A percentile compares a stretch with the other conserved stretches of the same genome.
Conservation (phyloP, 2,113 vertebrate species). For the Aspidoscelis tigris region DNA sequence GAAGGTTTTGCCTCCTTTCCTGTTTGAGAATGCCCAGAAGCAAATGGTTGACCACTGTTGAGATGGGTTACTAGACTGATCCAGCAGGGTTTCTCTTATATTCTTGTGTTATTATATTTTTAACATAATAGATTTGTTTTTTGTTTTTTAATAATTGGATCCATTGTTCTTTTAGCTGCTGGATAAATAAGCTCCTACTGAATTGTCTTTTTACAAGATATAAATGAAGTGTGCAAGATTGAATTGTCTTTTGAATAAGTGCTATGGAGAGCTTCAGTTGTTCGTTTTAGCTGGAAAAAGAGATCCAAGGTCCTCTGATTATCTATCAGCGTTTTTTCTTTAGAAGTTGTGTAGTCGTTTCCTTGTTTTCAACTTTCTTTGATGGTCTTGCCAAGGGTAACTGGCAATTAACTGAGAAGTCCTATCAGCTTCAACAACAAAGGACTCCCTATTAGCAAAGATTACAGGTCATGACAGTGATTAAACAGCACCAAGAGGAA, state of each 20-base stretch:
- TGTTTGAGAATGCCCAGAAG: too few species aligned
- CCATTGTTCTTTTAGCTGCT: background rate
- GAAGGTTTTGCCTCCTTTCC: too few species aligned
- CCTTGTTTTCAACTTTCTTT: conserved; percentile 14
- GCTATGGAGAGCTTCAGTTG: background rate
- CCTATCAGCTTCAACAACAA: conserved; percentile 22
- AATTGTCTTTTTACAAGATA: background rate
- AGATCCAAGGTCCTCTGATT: conserved; percentile 9
- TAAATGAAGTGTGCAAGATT: background rate
- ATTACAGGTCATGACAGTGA: conserved; percentile 10
- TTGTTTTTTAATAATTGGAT: background rate
- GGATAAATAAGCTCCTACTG: too few species aligned
- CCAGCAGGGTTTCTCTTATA: too few species aligned
- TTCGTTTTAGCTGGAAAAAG: background rate
- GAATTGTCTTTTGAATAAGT: background rate
- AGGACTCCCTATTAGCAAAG: conserved; percentile 16
- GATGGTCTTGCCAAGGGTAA: conserved; percentile 31
- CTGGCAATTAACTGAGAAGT: conserved; percentile 24
- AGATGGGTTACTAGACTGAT: too few species aligned
- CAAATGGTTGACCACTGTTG: too few species aligned
- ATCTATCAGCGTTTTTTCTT: background rate
- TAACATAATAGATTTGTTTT: background rate
- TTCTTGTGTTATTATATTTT: too few species aligned
- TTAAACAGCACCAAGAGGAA: background rate
- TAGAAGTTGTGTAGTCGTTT: background rate